Percentiles rank a stretch among this genome's conserved stretches.
These are phyloP conservation scores for Threskiornis aethiopicus DNA, from an alignment of 2,797 vertebrate genomes.

Conservation along the genomic window DNA sequence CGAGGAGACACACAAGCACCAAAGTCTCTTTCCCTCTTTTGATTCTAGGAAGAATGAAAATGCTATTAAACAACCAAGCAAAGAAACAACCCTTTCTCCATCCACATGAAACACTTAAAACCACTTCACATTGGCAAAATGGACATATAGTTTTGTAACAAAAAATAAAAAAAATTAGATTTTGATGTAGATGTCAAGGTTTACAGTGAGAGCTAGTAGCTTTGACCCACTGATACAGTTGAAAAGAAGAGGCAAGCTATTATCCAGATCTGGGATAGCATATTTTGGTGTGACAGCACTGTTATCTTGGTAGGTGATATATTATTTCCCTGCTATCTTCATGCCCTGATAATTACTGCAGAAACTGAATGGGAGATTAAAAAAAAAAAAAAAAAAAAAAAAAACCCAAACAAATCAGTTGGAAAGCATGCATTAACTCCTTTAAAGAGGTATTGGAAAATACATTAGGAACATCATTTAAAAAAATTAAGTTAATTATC, in stretches of 20 bases:
- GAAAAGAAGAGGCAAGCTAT: not conserved
- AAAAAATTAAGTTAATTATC: conserved; percentile 57
- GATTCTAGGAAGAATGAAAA: not conserved
- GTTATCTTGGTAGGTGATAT: not conserved
- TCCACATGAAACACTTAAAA: not conserved
- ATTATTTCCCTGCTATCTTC: not conserved
- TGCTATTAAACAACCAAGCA: not conserved
- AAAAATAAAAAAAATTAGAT: not conserved
- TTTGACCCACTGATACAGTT: not conserved
- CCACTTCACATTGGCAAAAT: not conserved
- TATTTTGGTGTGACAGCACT: not conserved
- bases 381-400: not conserved
- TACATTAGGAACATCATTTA: not conserved
- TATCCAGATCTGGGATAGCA: not conserved
- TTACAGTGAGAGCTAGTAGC: not conserved
- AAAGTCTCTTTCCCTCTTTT: not conserved
- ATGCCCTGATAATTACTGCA: not conserved
- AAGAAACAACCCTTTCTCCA: not conserved
- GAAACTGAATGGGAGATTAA: conserved; percentile 1
- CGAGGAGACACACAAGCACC: not conserved
- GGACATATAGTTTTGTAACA: not conserved
- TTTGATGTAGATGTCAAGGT: not conserved
- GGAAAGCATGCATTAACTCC: not conserved
- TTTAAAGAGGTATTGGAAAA: conserved; percentile 47
- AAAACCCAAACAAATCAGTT: not conserved